A percentile compares a stretch with the other conserved stretches of the same genome.
Evolutionary conservation across 2,113 vertebrate genomes (phyloP).

Genomic region (Ictalurus punctatus): DNA sequence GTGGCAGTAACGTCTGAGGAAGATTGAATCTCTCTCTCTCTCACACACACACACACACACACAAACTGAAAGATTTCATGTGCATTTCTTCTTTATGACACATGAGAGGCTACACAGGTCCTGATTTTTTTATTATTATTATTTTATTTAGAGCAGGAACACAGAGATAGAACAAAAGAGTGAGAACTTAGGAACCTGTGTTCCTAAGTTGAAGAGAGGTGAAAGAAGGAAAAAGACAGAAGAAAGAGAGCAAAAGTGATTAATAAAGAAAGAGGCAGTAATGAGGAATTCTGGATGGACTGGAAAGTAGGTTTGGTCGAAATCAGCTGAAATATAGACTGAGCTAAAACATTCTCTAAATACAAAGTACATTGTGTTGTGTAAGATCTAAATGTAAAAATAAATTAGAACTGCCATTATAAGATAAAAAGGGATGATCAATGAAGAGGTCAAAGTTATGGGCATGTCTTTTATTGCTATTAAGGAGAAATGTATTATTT

Average conservation of each 20-base stretch:
- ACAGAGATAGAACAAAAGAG: constrained; percentile 41
- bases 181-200: constrained; percentile 16
- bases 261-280: constrained; percentile 16
- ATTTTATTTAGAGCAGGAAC: constrained; percentile 51
- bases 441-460: background rate
- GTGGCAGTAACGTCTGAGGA: constrained; percentile 16
- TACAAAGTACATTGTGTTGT: background rate
- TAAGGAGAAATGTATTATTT: background rate
- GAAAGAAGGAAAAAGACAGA: constrained; percentile 27
- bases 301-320: constrained; percentile 32
- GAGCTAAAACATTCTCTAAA: background rate
- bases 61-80: constrained; percentile 47
- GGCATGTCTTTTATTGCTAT: background rate
- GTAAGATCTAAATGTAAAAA: background rate
- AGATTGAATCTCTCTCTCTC: background rate
- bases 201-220: background rate
- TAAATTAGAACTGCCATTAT: background rate
- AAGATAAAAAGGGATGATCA: background rate
- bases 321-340: background rate
- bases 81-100: constrained; percentile 56
- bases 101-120: constrained; percentile 72
- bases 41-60: background rate
- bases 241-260: constrained; percentile 1
- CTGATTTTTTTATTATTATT: constrained; percentile 73
- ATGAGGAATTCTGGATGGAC: constrained; percentile 30